Conservation (phyloP, 1,140 invertebrate species). For the Triops longicaudatus region DNA sequence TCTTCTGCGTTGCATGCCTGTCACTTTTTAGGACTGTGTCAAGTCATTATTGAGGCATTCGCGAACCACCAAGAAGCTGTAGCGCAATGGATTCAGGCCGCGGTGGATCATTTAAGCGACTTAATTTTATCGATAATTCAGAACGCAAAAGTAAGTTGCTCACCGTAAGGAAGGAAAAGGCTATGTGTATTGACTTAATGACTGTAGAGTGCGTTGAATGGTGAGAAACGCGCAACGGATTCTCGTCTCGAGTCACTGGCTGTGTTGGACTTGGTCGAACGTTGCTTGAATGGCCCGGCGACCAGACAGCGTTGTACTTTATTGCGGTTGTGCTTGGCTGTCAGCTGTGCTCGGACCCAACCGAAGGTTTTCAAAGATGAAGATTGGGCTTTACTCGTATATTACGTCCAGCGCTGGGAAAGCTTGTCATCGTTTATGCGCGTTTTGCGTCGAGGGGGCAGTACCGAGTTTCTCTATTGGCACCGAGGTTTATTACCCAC, state of each 20-base stretch:
- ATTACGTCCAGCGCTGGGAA: conserved; percentile 48
- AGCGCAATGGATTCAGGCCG: neutral
- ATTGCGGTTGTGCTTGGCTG: conserved; percentile 16
- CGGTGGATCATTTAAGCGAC: conserved; percentile 35
- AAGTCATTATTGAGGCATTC: neutral
- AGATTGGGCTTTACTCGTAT: conserved; percentile 40
- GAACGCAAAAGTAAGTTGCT: conserved; percentile 40
- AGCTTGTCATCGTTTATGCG: conserved; percentile 58
- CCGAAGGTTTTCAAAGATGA: conserved; percentile 21
- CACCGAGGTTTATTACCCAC: conserved; percentile 65
- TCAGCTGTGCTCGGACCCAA: neutral
- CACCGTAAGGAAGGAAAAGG: conserved; percentile 52
- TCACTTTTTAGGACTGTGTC: neutral
- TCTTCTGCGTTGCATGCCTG: neutral
- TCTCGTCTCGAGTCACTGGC: conserved; percentile 24
- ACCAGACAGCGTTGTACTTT: conserved; percentile 17
- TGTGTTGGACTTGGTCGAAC: conserved; percentile 25
- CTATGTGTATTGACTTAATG: conserved; percentile 32
- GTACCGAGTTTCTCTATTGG: conserved; percentile 68
- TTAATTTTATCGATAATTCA: conserved; percentile 29
- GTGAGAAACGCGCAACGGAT: conserved; percentile 28
- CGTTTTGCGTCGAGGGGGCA: conserved; percentile 47
- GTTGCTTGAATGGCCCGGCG: conserved; percentile 26
- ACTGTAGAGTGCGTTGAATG: neutral
- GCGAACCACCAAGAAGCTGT: neutral